These are phyloP conservation scores for Proteles cristata DNA, from an alignment of 2,113 vertebrate species.

Conservation along the genomic window DNA sequence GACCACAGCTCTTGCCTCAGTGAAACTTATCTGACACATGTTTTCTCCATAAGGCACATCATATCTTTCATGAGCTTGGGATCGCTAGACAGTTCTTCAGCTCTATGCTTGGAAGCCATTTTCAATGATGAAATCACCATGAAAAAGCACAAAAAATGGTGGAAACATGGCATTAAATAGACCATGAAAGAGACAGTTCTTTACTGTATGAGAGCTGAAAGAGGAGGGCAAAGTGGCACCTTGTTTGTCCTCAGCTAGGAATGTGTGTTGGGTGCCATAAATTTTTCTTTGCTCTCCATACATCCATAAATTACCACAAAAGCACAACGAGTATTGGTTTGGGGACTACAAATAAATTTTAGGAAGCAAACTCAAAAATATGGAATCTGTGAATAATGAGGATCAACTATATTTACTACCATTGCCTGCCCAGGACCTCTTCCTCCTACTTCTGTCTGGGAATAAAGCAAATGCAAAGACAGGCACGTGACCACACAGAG, in stretches of 20 bases:
- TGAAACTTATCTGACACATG: not conserved
- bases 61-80: not conserved
- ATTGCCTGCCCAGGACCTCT: too few species aligned
- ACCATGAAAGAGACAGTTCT: not conserved
- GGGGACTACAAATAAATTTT: not conserved
- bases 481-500: not conserved
- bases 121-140: not conserved
- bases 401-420: too few species aligned
- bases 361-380: not conserved
- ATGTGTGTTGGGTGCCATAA: rapidly evolving
- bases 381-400: not conserved
- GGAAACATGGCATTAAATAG: not conserved
- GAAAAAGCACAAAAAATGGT: not conserved
- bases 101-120: not conserved
- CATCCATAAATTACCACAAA: not conserved
- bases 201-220: not conserved
- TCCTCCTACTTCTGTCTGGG: not conserved
- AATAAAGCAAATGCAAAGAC: not conserved
- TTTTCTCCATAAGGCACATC: not conserved
- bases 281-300: not conserved
- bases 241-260: not conserved
- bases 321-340: not conserved
- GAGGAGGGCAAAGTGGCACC: not conserved
- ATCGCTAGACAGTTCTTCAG: not conserved
- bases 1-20: not conserved